Evolutionary conservation across 2,797 vertebrate species (phyloP), one percentile per base, ranked within the genome.

Genomic region (Microctenopoma lineatum): DNA sequence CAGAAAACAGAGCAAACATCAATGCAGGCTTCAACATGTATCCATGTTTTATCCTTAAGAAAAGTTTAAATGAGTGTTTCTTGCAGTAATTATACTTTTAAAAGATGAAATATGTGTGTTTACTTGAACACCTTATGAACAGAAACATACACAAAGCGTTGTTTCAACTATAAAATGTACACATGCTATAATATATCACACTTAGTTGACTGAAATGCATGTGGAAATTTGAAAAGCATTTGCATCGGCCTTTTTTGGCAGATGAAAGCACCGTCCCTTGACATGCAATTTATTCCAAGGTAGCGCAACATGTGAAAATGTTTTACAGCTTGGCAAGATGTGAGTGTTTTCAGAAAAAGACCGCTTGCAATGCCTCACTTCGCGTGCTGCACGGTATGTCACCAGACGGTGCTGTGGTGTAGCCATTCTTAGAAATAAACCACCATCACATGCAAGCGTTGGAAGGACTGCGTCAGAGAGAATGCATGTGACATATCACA

Each of bases 391-490:
- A 15, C 50, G 62, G 54, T 56, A 29, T 77, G 76, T 74, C 71
- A 81, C 72, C 59, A 83, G 79, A 88, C 79, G 32, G 75, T 44
- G 27, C 69, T 84, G 84, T 58, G 73, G 84, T 83, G 66, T 47
- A 54, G 70, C 69, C 75, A 70, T 85, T 85, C 78, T 77, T 57
- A 59, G 73, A 66, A 51, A 65, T 34, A 75, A 59, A 57, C 9
- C 70, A 75, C 70, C 58, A 61, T 51, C 67, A 80, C 59, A 55
- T 60, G 57, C 46, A 74, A 48, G 39, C 75, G 38, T 41, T 21
- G 74, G 84, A 85, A 61, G 53, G 51, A 70, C 53, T 80, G 84
- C 88, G 86, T 87, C 84, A 87, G 52, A 69, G 67, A 75, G 73
- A 66, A 74, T 36, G 10, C 45, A 66, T 71, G 34, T 72, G 72